Evolutionary conservation across 2,888 invertebrate species (phyloP).

Genomic region (Plutella xylostella): DNA sequence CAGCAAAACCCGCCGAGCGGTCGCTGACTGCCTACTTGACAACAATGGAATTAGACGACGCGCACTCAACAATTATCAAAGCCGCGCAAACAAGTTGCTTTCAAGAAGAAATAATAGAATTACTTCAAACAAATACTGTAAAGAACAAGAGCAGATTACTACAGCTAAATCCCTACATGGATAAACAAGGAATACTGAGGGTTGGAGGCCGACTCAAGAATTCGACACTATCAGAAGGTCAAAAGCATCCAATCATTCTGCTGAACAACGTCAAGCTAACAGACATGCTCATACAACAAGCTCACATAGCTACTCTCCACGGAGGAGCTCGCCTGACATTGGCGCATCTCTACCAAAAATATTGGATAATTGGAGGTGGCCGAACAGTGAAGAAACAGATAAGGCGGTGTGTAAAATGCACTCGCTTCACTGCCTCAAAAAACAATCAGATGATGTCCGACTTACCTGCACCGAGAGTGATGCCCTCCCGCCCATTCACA

Average conservation of each 20-base stretch:
- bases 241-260: conserved; percentile 7
- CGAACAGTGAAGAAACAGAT: conserved; percentile 9
- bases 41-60: not conserved
- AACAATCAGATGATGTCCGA: not conserved
- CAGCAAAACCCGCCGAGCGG: not conserved
- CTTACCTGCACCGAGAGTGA: not conserved
- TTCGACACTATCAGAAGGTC: not conserved
- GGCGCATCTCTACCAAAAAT: not conserved
- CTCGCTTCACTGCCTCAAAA: not conserved
- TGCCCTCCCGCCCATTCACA: too few species aligned
- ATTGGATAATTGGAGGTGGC: conserved; percentile 4
- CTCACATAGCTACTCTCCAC: conserved; percentile 6
- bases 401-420: conserved; percentile 13
- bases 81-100: not conserved
- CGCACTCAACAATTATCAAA: not conserved
- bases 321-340: conserved; percentile 6
- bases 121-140: not conserved
- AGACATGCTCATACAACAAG: conserved; percentile 1
- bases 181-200: not conserved
- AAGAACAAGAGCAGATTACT: not conserved
- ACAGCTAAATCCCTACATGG: not conserved
- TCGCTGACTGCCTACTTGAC: not conserved
- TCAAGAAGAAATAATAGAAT: not conserved
- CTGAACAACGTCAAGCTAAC: conserved; percentile 1
- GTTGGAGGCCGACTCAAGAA: conserved; percentile 2